Evolutionary conservation across 1,140 invertebrate species (phyloP), one percentile per base, ranked within the genome.

Genomic region (Drosophila ambigua): DNA sequence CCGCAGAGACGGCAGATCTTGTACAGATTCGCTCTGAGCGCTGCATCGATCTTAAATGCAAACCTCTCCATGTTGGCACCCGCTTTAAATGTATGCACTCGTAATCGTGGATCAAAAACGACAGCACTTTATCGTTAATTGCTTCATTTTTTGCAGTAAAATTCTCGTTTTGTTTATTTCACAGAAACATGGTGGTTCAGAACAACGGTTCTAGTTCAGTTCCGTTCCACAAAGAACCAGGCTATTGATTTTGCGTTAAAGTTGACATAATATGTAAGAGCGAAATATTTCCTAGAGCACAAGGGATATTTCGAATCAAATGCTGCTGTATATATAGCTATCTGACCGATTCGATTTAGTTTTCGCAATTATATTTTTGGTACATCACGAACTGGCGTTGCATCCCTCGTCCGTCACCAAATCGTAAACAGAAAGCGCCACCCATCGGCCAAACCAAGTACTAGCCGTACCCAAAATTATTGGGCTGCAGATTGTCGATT

Each of bases 1-100:
- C 91, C 91, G 68, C 91, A 92, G 54, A 92, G 75, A 20, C 91
- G 87, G 68, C 91, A 92, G 15, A 92, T 91, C 59, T 91, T 92
- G 71, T 83, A 90, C 51, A 92, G 75, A 72, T 90, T 92, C 46
- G 80, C 78, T 49, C 72, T 82, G 1, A 91, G 83, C 16, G 78
- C 79, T 20, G 82, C 82, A 59, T 92, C 90, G 53, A 91, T 91
- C 67, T 91, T 92, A 43, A 91, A 89, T 43, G 91, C 90, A 67
- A 92, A 92, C 39, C 90, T 83, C 59, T 91, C 90, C 90, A 91
- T 91, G 31, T 52, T 82, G 57, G 28, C 51, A 6, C 26, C 23
- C 41, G 24, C 26, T 41, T 41, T 28, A 15, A 23, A 15, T 4
- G 5, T 24, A n/a, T 26, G 43, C 16, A 59, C 53, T 58, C 35